Percentiles rank a stretch among this genome's conserved stretches.
Conservation (phyloP, 2,888 invertebrate genomes). For the Cephalotes varians region DNA sequence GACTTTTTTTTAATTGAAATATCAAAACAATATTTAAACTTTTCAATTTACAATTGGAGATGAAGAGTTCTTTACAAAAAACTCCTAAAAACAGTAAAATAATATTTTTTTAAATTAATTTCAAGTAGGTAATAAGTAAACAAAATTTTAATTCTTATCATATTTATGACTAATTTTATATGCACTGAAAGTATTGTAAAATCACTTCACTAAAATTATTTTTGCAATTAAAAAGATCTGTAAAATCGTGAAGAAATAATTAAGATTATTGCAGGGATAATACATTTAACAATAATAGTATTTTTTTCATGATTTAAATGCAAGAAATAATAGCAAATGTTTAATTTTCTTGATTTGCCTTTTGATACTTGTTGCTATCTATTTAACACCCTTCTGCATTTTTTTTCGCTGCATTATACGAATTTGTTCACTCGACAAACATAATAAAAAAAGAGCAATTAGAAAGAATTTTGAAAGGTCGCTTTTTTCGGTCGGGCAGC, state of each 20-base stretch:
- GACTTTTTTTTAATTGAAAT: not conserved
- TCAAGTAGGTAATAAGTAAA: no score
- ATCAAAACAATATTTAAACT: not conserved
- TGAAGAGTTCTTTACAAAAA: not conserved
- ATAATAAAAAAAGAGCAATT: conserved; percentile 1
- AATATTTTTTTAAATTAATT: no score
- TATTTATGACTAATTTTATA: not conserved
- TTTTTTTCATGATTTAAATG: not conserved
- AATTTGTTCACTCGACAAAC: conserved; percentile 27
- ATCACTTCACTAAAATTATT: no score
- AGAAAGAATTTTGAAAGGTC: conserved; percentile 15
- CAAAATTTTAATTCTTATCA: not conserved
- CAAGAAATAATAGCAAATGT: not conserved
- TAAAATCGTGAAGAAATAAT: no score
- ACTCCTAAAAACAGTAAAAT: not conserved
- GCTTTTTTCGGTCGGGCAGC: conserved; percentile 14
- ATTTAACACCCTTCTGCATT: not conserved
- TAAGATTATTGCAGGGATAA: not conserved
- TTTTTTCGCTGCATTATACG: conserved; percentile 18
- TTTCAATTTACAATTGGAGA: not conserved
- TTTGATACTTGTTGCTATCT: conserved; percentile 37
- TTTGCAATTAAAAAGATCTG: not conserved
- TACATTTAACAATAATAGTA: not conserved
- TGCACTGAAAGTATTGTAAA: not conserved
- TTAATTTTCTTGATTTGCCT: not conserved